Conservation (phyloP, 2,113 vertebrate species). For the Struthio camelus region DNA sequence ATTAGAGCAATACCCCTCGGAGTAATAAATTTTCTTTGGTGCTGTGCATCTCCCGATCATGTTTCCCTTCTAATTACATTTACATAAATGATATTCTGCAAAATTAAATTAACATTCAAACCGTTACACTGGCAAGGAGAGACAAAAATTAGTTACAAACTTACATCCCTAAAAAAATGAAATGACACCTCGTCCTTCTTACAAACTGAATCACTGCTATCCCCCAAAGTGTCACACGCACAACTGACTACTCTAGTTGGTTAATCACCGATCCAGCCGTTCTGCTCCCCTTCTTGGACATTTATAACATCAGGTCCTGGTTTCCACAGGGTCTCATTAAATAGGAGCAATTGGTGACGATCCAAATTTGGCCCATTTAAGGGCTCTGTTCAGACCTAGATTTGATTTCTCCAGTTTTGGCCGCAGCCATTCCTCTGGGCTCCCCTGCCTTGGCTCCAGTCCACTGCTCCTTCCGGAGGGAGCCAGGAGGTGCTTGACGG, state of each 20-base stretch:
- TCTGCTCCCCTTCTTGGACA: constrained; percentile 53
- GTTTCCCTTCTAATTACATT: constrained; percentile 98
- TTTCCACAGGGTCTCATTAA: constrained; percentile 51
- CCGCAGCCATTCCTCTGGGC: not conserved
- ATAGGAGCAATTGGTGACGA: constrained; percentile 43
- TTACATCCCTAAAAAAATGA: constrained; percentile 72
- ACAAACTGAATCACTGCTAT: constrained; percentile 66
- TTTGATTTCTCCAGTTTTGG: constrained; percentile 22
- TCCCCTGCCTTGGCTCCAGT: not conserved
- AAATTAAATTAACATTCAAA: constrained; percentile 92
- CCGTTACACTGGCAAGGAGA: constrained; percentile 81
- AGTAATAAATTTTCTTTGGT: constrained; percentile 96
- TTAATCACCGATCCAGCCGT: constrained; percentile 47
- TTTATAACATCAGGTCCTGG: not conserved
- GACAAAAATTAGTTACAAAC: constrained; percentile 83
- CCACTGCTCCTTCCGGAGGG: not conserved
- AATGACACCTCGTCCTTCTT: constrained; percentile 63
- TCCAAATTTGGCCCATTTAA: constrained; percentile 45
- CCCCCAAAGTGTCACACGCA: constrained; percentile 63
- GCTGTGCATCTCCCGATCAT: constrained; percentile 86
- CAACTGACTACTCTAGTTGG: constrained; percentile 37
- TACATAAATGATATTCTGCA: constrained; percentile 97
- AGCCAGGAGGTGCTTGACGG: not conserved
- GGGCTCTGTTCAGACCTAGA: not conserved
- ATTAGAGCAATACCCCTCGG: constrained; percentile 92